phyloP scores from a whole-genome alignment of 2,888 invertebrate genomes.

The Alviniconcha strummeri region DNA sequence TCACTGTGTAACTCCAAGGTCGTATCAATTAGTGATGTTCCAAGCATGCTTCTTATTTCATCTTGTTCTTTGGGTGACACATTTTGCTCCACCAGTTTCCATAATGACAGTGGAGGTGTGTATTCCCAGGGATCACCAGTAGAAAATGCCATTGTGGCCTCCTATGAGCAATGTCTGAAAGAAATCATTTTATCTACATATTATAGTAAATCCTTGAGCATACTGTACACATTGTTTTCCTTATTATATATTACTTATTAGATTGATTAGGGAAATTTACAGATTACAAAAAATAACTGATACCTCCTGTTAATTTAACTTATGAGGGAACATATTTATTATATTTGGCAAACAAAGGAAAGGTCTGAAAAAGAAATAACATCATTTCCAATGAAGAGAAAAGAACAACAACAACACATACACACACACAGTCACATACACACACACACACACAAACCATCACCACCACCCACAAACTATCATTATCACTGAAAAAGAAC shows the following conservation, averaged over 20 bases:
- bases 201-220: background rate
- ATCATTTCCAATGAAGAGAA: too few relatives aligned
- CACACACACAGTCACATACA: too few relatives aligned
- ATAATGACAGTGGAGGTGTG: slow-evolving; percentile 69
- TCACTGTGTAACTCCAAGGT: slow-evolving; percentile 69
- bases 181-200: background rate
- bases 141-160: slow-evolving; percentile 22
- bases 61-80: slow-evolving; percentile 64
- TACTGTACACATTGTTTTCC: background rate
- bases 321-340: too few relatives aligned
- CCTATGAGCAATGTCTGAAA: background rate
- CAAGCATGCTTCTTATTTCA: slow-evolving; percentile 69
- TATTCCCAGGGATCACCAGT: slow-evolving; percentile 57
- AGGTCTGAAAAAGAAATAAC: too few relatives aligned
- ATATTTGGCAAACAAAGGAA: background rate
- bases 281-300: background rate
- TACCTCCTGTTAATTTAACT: background rate
- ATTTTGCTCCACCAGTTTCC: slow-evolving; percentile 69
- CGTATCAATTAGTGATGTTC: slow-evolving; percentile 69
- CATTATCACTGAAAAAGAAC: too few relatives aligned
- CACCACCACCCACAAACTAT: too few relatives aligned
- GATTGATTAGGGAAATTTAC: background rate
- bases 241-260: background rate
- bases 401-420: too few relatives aligned
- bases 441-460: too few relatives aligned